phyloP scores from a whole-genome alignment of 2,888 invertebrate species.

The Polymixis flavicincta region DNA sequence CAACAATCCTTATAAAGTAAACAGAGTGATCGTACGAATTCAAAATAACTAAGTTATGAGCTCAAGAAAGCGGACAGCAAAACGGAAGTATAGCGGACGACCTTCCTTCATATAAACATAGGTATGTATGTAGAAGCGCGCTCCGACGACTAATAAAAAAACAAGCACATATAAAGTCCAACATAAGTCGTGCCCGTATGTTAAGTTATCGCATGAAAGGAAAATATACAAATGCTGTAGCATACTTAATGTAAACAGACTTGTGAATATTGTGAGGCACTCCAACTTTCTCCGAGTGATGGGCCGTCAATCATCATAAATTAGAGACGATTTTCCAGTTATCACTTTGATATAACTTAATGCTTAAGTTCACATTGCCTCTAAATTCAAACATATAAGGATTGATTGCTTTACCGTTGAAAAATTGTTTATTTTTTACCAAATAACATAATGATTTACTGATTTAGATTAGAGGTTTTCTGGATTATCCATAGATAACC shows the following conservation, averaged over 20 bases:
- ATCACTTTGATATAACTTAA: constrained; percentile 76
- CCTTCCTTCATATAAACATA: constrained; percentile 71
- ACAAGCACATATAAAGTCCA: constrained; percentile 62
- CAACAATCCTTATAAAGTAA: constrained; percentile 65
- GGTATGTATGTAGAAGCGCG: constrained; percentile 59
- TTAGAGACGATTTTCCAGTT: constrained; percentile 85
- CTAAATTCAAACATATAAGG: constrained; percentile 4
- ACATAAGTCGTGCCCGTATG: constrained; percentile 65
- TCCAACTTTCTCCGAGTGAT: constrained; percentile 87
- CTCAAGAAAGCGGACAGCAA: constrained; percentile 73
- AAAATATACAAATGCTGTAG: constrained; percentile 74
- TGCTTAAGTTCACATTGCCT: constrained; percentile 53
- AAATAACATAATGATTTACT: no score
- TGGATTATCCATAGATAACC: neutral
- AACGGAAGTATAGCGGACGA: constrained; percentile 74
- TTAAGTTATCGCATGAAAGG: constrained; percentile 70
- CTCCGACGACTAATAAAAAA: constrained; percentile 65
- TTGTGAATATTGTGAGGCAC: constrained; percentile 83
- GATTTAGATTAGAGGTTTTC: neutral
- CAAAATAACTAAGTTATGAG: constrained; percentile 71
- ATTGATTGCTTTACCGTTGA: constrained; percentile 7
- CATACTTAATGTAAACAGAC: constrained; percentile 82
- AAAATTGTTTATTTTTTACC: neutral
- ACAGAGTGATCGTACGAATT: constrained; percentile 69
- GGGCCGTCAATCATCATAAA: constrained; percentile 87